Evolutionary conservation across 2,888 invertebrate species (phyloP).

Genomic region (Apotomis capreana): DNA sequence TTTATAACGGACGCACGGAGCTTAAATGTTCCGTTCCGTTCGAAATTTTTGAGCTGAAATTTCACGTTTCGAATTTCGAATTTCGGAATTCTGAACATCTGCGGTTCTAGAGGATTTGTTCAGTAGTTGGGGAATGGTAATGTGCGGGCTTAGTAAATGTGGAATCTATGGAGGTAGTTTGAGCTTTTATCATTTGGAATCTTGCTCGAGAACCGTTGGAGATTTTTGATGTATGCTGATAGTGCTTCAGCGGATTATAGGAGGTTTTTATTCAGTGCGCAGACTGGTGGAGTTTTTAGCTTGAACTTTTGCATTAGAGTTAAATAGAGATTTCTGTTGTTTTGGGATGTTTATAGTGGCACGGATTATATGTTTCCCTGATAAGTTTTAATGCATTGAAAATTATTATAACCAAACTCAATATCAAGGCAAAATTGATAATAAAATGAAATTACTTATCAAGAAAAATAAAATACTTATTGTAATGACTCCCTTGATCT

Average conservation of each 20-base stretch:
- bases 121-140: constrained; percentile 39
- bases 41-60: constrained; percentile 41
- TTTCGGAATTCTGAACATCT: constrained; percentile 43
- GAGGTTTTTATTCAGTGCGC: background rate
- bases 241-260: background rate
- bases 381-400: too few species aligned
- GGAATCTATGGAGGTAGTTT: constrained; percentile 28
- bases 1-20: constrained; percentile 78
- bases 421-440: too few species aligned
- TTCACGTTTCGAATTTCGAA: constrained; percentile 46
- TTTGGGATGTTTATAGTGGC: background rate
- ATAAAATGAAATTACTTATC: too few species aligned
- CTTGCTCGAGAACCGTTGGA: constrained; percentile 8
- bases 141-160: constrained; percentile 23
- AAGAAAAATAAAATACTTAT: too few species aligned
- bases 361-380: too few species aligned
- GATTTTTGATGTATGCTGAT: background rate
- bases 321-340: background rate
- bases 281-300: background rate
- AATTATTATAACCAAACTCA: too few species aligned
- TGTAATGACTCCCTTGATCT: too few species aligned
- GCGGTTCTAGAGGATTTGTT: constrained; percentile 42
- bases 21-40: constrained; percentile 62
- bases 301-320: background rate
- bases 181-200: constrained; percentile 33